phyloP scores from a whole-genome alignment of 2,888 invertebrate genomes.

The Campoplex nolae region DNA sequence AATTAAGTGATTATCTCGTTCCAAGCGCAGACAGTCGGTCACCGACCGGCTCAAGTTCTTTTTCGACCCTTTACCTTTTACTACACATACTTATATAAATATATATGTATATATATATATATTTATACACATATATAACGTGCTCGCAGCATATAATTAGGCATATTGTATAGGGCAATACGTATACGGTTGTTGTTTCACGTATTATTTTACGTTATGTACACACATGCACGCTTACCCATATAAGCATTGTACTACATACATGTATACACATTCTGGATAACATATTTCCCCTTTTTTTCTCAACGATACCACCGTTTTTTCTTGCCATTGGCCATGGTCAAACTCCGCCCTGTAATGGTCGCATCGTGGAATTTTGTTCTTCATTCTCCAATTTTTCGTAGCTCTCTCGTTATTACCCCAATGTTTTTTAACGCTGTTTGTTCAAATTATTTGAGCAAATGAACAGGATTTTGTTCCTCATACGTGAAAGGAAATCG shows the following conservation, averaged over 20 bases:
- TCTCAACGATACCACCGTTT: slow-evolving; percentile 40
- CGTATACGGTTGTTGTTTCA: slow-evolving; percentile 3
- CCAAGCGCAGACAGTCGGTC: slow-evolving; percentile 74
- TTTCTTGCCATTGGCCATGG: slow-evolving; percentile 50
- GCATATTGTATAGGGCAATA: slow-evolving; percentile 11
- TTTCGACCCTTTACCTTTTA: slow-evolving; percentile 53
- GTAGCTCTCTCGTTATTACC: neutral
- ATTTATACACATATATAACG: too few species aligned
- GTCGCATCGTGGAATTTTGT: slow-evolving; percentile 32
- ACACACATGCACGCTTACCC: neutral
- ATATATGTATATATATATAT: neutral
- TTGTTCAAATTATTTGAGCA: neutral
- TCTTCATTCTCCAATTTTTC: slow-evolving; percentile 22
- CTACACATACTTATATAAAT: slow-evolving; percentile 24
- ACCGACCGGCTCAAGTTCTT: slow-evolving; percentile 62
- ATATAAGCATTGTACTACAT: too few species aligned
- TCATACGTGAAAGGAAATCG: neutral
- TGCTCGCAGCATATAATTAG: slow-evolving; percentile 37
- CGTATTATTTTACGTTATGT: slow-evolving; percentile 31
- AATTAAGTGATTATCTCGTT: slow-evolving; percentile 81
- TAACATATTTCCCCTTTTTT: slow-evolving; percentile 30
- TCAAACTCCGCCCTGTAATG: slow-evolving; percentile 52
- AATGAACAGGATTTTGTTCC: neutral
- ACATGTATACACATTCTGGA: slow-evolving; percentile 9
- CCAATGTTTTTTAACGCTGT: neutral